Base-by-base conservation (phyloP, 2,113 vertebrate genomes). In the Leptocoma aspasia region DNA sequence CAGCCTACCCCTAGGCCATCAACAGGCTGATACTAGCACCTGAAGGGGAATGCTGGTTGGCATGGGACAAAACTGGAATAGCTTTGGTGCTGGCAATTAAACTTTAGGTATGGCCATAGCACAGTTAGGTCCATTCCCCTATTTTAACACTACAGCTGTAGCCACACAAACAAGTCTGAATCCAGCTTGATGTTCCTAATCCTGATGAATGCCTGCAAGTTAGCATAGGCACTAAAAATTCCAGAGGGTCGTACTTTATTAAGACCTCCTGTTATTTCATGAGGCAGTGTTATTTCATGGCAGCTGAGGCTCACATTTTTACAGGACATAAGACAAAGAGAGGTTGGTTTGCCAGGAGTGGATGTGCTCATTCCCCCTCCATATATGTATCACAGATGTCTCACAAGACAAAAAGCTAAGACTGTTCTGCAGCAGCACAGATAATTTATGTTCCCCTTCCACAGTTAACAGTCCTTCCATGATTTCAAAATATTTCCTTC, bases 341-440 rank as follows among this genome's bases (percentile, higher is more conserved):
- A 73, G 75, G 22, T 22, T 0, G 0, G 2, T 49, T 77, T 94
- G 82, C 86, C 75, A 97, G 65, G 91, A 93, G 49, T 53, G 56
- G 82, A 95, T 73, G 79, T 83, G 35, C 35, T 91, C 76, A 20
- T 79, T 79, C 66, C 65, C 6, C 3, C 21, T 63, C 64, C 64
- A 68, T 84, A 27, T 85, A 89, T 76, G 80, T 30, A 78, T 24
- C 69, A 95, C 90, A 95, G 83, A 93, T 85, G 90, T 85, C 56
- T 89, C 53, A 60, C 27, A 77, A 78, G 64, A 86, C 73, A 92
- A 89, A 71, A 82, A 82, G 7, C 42, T 89, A n/a, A 71, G 49
- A 52, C 18, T 83, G 35, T n/a, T 96, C 57, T 71, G 60, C 47
- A 83, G 56, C 57, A 70, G 35, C 1, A 1, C 22, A 54, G 63